Evolutionary conservation across 1,140 invertebrate species (phyloP), one percentile per base, ranked within the genome.

Genomic region (Pollicipes pollicipes): DNA sequence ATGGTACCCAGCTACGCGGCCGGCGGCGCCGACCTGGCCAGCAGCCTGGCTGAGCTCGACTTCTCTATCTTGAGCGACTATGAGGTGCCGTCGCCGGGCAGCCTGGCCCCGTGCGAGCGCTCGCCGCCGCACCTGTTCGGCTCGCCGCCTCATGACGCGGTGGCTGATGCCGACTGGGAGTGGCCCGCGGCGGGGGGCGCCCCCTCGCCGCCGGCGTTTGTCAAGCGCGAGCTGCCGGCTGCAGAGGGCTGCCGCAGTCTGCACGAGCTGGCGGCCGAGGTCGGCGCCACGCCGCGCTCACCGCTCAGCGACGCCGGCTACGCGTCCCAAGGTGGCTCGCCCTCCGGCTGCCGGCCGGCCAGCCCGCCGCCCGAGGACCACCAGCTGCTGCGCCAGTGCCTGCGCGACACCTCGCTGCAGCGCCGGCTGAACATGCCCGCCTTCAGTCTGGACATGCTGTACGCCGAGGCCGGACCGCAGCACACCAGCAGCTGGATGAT

Each of bases 271-370:
- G 6, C 17, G 64, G 10, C 64, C n/a, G n/a, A 1, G 24, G 28
- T 66, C 64, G 28, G 24, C 45, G 45, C 10, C 2, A 2, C 45
- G 45, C 10, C 28, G 6, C 16, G 10, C 27, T 66, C 64, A n/a
- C 64, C 64, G n/a, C 28, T 66, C 64, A 66, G 64, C 64, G 64
- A 66, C 64, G 64, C 10, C 64, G 64, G 64, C 64, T 66, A 66
- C 64, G 10, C 64, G n/a, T 66, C 64, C 1, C 10, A 8, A 1
- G 64, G 27, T n/a, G 64, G 64, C 17, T 66, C 64, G 17, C 64
- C 64, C 10, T 45, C 10, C 6, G 27, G 64, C 17, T 66, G 10
- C 27, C 27, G 10, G 64, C 28, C 64, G 2, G 64, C 28, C 64
- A 29, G 28, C 27, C 28, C 64, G 64, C n/a, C 64, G n/a, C 27